Conservation (phyloP, 2,797 vertebrate species). For the Enteromius radiatus region DNA sequence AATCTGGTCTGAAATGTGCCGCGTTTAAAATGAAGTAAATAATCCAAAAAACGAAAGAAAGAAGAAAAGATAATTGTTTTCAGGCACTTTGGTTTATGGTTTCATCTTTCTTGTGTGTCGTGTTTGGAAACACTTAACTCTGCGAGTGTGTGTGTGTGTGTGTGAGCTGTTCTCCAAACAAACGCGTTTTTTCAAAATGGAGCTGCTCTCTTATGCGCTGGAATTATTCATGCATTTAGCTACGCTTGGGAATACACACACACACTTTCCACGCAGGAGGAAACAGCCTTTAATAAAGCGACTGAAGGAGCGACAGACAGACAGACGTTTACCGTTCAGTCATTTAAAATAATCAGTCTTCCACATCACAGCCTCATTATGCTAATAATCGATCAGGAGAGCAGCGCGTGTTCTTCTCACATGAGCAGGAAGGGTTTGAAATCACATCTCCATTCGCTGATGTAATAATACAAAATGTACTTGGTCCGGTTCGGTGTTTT, state of each 20-base stretch:
- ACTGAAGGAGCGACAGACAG: constrained; percentile 10
- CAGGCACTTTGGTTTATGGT: not conserved
- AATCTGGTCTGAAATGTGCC: not conserved
- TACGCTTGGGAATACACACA: constrained; percentile 16
- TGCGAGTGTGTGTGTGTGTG: not conserved
- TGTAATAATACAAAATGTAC: not conserved
- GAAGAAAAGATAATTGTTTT: no score
- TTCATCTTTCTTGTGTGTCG: not conserved
- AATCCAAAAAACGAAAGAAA: not conserved
- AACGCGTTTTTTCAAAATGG: constrained; percentile 27
- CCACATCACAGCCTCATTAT: not conserved
- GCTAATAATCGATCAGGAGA: not conserved
- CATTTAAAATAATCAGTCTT: constrained; percentile 10
- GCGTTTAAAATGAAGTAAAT: not conserved
- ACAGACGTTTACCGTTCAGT: constrained; percentile 4
- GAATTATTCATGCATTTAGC: constrained; percentile 50
- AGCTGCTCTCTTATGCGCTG: constrained; percentile 18
- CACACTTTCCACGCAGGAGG: constrained; percentile 28
- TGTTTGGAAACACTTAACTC: not conserved
- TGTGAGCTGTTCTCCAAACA: constrained; percentile 12
- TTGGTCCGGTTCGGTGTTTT: not conserved
- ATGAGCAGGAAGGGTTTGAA: not conserved
- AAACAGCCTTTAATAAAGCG: constrained; percentile 38
- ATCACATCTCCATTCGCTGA: not conserved
- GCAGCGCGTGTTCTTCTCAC: not conserved